Conservation (phyloP, 1,140 invertebrate species). For the Chironomus striatipennis region DNA sequence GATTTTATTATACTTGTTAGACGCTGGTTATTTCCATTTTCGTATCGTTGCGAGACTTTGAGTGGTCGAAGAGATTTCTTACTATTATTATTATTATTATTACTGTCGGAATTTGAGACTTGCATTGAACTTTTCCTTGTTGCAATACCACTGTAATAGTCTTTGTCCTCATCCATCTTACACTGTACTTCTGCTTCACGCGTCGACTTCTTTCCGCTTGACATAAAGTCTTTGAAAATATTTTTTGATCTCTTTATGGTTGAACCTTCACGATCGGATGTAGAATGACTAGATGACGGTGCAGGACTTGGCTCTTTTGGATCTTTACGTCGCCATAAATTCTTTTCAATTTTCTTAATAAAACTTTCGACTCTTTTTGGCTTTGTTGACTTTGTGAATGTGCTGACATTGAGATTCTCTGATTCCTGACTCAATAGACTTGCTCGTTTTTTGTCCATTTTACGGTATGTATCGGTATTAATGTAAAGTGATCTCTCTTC, state of each 20-base stretch:
- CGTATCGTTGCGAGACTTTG: neutral
- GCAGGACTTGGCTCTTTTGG: constrained; percentile 10
- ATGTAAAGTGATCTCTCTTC: constrained; percentile 1
- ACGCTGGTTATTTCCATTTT: constrained; percentile 12
- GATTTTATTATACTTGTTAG: constrained; percentile 10
- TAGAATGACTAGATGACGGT: neutral
- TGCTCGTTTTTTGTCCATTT: neutral
- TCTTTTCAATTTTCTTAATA: constrained; percentile 15
- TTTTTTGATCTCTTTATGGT: constrained; percentile 18
- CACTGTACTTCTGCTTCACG: neutral
- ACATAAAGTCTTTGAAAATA: neutral
- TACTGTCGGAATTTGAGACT: neutral
- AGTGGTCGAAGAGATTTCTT: neutral
- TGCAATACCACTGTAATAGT: neutral
- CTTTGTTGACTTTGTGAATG: constrained; percentile 4
- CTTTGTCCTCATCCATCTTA: neutral
- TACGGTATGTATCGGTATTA: constrained; percentile 11
- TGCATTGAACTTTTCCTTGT: neutral
- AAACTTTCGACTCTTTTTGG: constrained; percentile 11
- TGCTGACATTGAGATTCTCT: neutral
- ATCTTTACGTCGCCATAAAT: constrained; percentile 16
- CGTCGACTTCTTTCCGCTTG: neutral
- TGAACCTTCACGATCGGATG: neutral
- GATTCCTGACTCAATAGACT: constrained; percentile 12
- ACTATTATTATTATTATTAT: neutral